Percentiles rank a stretch among this genome's conserved stretches.
Conservation (phyloP, 2,113 vertebrate species). For the Pongo pygmaeus region DNA sequence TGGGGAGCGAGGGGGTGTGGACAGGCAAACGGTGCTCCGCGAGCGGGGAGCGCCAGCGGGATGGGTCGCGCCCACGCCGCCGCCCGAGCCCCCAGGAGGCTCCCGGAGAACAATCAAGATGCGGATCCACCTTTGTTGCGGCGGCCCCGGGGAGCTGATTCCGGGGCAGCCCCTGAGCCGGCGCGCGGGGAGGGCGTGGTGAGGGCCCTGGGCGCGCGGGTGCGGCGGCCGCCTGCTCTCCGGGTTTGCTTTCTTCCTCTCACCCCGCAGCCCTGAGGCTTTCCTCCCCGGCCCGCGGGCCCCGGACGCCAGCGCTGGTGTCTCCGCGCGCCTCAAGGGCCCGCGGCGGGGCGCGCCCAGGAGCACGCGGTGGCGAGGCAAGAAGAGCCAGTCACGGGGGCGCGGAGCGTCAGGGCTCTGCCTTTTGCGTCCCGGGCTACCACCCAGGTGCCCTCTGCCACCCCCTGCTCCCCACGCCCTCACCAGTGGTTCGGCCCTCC, state of each 20-base stretch:
- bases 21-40: neutral
- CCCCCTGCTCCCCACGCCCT: neutral
- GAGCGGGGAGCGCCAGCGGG: neutral
- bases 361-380: neutral
- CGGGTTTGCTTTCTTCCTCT: neutral
- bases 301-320: neutral
- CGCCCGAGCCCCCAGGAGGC: neutral
- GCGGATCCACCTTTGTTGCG: neutral
- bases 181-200: neutral
- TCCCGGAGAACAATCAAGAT: fast-evolving
- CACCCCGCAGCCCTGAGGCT: neutral
- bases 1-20: fast-evolving
- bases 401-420: neutral
- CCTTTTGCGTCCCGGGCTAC: neutral
- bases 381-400: neutral
- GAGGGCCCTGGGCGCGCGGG: neutral
- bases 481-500: neutral
- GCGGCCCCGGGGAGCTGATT: neutral
- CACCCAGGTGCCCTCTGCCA: neutral
- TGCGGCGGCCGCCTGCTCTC: neutral
- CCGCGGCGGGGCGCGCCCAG: neutral
- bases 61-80: neutral
- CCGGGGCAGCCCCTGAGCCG: fast-evolving
- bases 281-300: neutral
- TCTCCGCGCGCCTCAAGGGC: neutral